Percentiles rank a stretch among this genome's conserved stretches.
Conservation (phyloP, 2,113 vertebrate genomes). For the Apteryx owenii region DNA sequence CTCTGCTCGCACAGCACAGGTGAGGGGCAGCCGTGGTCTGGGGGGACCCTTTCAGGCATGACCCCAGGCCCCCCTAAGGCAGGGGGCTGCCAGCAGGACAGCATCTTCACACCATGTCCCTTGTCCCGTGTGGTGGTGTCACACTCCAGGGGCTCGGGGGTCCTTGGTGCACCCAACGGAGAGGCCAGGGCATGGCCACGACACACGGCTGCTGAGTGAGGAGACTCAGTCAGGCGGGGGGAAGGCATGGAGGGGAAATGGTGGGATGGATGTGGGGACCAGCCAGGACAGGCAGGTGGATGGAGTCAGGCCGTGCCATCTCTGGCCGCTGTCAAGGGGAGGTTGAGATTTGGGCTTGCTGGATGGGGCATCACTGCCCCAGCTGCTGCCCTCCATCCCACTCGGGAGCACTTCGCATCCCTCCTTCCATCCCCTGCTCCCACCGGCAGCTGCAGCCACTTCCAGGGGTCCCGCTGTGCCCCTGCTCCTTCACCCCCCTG, state of each 20-base stretch:
- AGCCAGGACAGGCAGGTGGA: too few species aligned
- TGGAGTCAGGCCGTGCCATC: not conserved
- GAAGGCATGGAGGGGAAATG: not conserved
- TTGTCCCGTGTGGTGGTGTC: not conserved
- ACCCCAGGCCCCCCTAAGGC: not conserved
- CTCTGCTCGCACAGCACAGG: not conserved
- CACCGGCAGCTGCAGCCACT: not conserved
- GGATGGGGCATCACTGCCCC: not conserved
- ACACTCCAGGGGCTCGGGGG: too few species aligned
- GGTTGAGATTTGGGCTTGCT: not conserved
- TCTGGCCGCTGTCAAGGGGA: not conserved
- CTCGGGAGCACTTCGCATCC: not conserved
- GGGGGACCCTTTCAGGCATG: not conserved
- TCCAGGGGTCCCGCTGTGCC: not conserved
- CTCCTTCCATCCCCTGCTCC: not conserved
- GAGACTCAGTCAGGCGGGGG: not conserved
- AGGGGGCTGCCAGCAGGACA: not conserved
- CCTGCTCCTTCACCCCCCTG: not conserved
- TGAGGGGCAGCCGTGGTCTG: fast-evolving
- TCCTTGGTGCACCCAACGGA: not conserved
- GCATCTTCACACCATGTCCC: not conserved
- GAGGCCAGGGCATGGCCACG: too few species aligned
- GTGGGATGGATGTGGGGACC: not conserved
- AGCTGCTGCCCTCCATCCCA: too few species aligned
- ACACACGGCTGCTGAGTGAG: not conserved